phyloP scores from a whole-genome alignment of 2,888 invertebrate genomes.

The Andrena trimmerana region DNA sequence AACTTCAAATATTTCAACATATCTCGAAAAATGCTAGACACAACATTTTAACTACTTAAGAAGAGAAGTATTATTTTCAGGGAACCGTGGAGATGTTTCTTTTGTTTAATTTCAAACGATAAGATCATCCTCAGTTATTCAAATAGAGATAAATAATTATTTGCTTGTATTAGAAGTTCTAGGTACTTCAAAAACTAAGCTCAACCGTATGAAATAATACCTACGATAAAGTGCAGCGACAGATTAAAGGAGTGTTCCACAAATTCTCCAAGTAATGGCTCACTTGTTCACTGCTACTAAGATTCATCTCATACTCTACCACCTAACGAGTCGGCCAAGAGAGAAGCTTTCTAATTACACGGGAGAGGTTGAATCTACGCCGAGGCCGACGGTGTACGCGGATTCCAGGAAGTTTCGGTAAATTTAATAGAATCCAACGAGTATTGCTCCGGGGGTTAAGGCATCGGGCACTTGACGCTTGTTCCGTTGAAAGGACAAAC shows the following conservation, averaged over 20 bases:
- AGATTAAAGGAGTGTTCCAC: neutral
- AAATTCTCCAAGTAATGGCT: slow-evolving; percentile 30
- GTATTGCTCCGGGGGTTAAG: slow-evolving; percentile 69
- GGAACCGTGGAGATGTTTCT: too few species aligned
- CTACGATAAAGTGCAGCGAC: neutral
- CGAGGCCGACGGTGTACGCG: slow-evolving; percentile 56
- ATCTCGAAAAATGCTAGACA: too few species aligned
- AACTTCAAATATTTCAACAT: too few species aligned
- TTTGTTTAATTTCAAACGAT: too few species aligned
- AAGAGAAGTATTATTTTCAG: too few species aligned
- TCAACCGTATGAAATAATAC: neutral
- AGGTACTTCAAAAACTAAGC: too few species aligned
- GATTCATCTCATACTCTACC: slow-evolving; percentile 43
- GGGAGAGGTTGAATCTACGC: slow-evolving; percentile 4
- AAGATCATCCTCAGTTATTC: too few species aligned
- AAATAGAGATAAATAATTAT: too few species aligned
- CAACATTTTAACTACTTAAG: too few species aligned
- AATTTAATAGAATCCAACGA: slow-evolving; percentile 76
- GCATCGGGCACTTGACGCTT: slow-evolving; percentile 67
- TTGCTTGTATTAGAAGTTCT: too few species aligned
- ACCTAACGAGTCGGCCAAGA: slow-evolving; percentile 49
- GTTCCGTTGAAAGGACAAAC: slow-evolving; percentile 73
- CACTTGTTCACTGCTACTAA: slow-evolving; percentile 36
- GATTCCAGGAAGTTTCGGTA: slow-evolving; percentile 73
- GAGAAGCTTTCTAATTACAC: slow-evolving; percentile 63